These are phyloP conservation scores for Sinopyrophorus schimmeli DNA, from an alignment of 2,888 invertebrate species.

Conservation along the genomic window DNA sequence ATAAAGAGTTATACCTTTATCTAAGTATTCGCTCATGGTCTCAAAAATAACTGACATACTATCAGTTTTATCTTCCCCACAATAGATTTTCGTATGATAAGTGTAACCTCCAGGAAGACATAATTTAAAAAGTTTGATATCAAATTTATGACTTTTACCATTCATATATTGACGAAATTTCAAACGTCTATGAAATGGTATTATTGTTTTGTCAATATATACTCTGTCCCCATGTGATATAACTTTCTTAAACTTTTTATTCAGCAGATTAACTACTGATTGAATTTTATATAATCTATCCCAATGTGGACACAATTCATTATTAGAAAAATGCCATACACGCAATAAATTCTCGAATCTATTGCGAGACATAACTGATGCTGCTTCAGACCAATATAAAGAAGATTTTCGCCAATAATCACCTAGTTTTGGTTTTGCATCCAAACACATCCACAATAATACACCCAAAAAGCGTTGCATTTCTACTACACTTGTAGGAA, in stretches of 20 bases:
- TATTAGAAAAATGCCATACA: conserved; percentile 23
- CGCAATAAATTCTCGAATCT: conserved; percentile 20
- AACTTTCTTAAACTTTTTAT: conserved; percentile 24
- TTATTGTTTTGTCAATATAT: conserved; percentile 35
- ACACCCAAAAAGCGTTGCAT: conserved; percentile 1
- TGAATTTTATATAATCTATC: conserved; percentile 26
- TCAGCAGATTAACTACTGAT: conserved; percentile 16
- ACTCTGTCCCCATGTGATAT: conserved; percentile 30
- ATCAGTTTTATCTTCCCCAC: not conserved
- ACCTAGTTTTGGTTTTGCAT: not conserved
- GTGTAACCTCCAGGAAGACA: conserved; percentile 23
- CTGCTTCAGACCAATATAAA: conserved; percentile 4
- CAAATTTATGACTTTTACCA: conserved; percentile 24
- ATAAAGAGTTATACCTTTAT: conserved; percentile 37
- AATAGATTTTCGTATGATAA: conserved; percentile 19
- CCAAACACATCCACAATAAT: not conserved
- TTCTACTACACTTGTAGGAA: not conserved
- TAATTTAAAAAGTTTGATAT: conserved; percentile 29
- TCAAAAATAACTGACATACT: conserved; percentile 10
- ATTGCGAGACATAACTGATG: conserved; percentile 14
- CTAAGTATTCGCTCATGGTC: not conserved
- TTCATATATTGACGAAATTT: conserved; percentile 24
- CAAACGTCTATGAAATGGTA: conserved; percentile 23
- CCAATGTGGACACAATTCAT: conserved; percentile 6
- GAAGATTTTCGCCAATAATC: conserved; percentile 14